Evolutionary conservation across 2,888 invertebrate genomes (phyloP), one percentile per base, ranked within the genome.

Genomic region (Spodoptera littoralis): DNA sequence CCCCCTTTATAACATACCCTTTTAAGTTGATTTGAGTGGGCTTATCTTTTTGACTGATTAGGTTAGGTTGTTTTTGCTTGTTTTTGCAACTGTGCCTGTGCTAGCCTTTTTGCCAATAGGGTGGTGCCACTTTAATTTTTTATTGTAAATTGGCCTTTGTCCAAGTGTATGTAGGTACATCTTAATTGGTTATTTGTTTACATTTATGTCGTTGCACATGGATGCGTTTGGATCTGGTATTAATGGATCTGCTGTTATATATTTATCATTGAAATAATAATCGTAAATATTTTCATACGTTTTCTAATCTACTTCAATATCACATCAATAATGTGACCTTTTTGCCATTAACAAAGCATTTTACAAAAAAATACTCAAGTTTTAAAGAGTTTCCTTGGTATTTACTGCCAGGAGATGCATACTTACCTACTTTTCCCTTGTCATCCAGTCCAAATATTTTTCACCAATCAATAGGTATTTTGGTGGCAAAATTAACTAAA

Each of bases 1-100:
- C 47, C 41, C n/a, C 48, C 42, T 59, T 75, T 49, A 62, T 72
- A 42, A 52, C 54, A 47, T 55, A 64, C 50, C 77, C 59, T 71
- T 76, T 65, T 72, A 68, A 63, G 48, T 60, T 55, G 42, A 68
- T 76, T 71, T 57, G 58, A 52, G 66, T 60, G 44, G 22, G 11
- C 22, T 47, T 59, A 59, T 65, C 55, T 57, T 57, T 69, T 70
- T 74, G 45, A 52, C 43, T 57, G 48, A 74, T 70, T 60, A 58
- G 45, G 41, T 56, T 57, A 49, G 3, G n/a, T 11, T n/a, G 27
- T n/a, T n/a, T n/a, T n/a, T 50, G 50, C 46, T 42, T 54, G 53
- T 62, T 73, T 53, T 67, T 56, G 45, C 18, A n/a, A 42, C 27
- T 36, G 45, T 41, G 11, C 12, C 11, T 27, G 24, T 27, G 30